Evolutionary conservation across 2,113 vertebrate genomes (phyloP).

Genomic region (Podarcis muralis): DNA sequence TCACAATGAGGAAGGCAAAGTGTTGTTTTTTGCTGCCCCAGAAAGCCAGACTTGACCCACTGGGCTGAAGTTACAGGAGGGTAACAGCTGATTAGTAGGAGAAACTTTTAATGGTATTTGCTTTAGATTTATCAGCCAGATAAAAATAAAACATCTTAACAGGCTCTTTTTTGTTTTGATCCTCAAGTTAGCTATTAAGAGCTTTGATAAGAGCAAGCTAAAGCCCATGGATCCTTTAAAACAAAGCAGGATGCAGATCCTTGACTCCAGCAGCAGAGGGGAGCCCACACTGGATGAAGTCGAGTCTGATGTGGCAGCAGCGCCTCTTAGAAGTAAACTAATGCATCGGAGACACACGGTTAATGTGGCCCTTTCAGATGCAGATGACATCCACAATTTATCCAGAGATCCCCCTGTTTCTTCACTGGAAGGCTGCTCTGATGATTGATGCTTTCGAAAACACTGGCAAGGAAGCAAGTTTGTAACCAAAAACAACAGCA

Average conservation of each 20-base stretch:
- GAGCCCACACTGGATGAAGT: constrained; percentile 11
- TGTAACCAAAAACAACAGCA: neutral
- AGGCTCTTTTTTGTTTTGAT: accelerated
- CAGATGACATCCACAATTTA: neutral
- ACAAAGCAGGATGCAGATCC: constrained; percentile 36
- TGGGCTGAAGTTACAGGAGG: neutral
- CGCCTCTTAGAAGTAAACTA: constrained; percentile 39
- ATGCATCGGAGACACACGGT: constrained; percentile 80
- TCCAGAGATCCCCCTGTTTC: constrained; percentile 11
- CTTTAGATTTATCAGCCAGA: constrained; percentile 1
- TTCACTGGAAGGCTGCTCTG: constrained; percentile 7
- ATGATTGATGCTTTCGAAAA: neutral
- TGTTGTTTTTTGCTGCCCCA: neutral
- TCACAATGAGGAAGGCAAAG: neutral
- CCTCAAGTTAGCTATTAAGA: constrained; percentile 73
- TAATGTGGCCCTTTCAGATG: neutral
- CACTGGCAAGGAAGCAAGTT: neutral
- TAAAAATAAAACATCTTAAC: neutral
- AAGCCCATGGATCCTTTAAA: constrained; percentile 69
- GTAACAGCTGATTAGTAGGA: neutral
- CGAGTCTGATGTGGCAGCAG: neutral
- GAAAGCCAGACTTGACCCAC: neutral
- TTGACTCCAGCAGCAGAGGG: neutral
- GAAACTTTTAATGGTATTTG: neutral
- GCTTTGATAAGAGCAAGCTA: constrained; percentile 68